Percentiles rank a stretch among this genome's conserved stretches.
Conservation (phyloP, 2,888 invertebrate species). For the Pharmacophagus antenor region DNA sequence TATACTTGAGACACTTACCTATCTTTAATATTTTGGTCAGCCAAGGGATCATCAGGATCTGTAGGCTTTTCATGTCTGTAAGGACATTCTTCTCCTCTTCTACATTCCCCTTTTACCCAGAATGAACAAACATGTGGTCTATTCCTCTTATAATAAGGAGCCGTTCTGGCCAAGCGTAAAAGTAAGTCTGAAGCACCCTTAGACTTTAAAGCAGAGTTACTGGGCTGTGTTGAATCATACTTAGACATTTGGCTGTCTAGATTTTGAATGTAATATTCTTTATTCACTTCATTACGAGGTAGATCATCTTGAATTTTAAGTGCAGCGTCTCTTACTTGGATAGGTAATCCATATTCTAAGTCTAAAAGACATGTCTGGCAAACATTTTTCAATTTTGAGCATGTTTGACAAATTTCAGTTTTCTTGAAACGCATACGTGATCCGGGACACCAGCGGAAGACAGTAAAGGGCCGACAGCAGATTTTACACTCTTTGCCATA, state of each 20-base stretch:
- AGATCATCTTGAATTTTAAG: slow-evolving; percentile 94
- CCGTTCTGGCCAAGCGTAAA: slow-evolving; percentile 92
- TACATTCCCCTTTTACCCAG: slow-evolving; percentile 99
- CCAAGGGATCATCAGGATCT: slow-evolving; percentile 97
- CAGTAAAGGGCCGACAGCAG: slow-evolving; percentile 95
- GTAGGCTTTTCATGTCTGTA: slow-evolving; percentile 98
- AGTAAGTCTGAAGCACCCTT: slow-evolving; percentile 91
- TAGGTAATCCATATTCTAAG: slow-evolving; percentile 93
- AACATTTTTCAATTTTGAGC: slow-evolving; percentile 96
- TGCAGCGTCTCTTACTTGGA: slow-evolving; percentile 94
- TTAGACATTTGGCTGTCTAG: slow-evolving; percentile 87
- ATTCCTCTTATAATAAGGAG: slow-evolving; percentile 97
- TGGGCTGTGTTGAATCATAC: slow-evolving; percentile 74
- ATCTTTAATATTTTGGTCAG: slow-evolving; percentile 97
- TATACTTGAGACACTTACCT: slow-evolving; percentile 66
- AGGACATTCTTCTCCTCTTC: slow-evolving; percentile 97
- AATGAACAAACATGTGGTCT: slow-evolving; percentile 98
- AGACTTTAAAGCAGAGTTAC: slow-evolving; percentile 85
- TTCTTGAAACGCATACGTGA: slow-evolving; percentile 97
- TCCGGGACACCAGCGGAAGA: slow-evolving; percentile 98
- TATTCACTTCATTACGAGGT: slow-evolving; percentile 96
- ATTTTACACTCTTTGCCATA: slow-evolving; percentile 98
- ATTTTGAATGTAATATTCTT: slow-evolving; percentile 96
- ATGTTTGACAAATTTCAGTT: slow-evolving; percentile 97
- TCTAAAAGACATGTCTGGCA: slow-evolving; percentile 97